Conservation (phyloP, 2,888 invertebrate species). For the Heliconius sara region DNA sequence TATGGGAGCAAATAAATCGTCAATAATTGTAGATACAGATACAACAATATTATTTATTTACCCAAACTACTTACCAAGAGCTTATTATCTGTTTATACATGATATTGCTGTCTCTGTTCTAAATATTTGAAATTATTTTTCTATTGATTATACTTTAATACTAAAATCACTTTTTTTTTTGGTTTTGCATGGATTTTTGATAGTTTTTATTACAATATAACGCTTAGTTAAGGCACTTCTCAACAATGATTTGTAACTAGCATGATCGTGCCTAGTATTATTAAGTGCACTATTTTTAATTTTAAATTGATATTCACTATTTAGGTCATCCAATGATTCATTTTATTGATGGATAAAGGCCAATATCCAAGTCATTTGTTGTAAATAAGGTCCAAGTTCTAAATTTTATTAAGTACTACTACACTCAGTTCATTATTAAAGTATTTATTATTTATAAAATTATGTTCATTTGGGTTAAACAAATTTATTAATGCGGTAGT, state of each 20-base stretch:
- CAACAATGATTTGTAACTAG: conserved; percentile 37
- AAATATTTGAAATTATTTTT: neutral
- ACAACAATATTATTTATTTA: neutral
- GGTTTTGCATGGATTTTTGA: conserved; percentile 33
- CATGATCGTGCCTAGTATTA: conserved; percentile 48
- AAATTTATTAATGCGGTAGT: neutral
- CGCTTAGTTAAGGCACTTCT: conserved; percentile 2
- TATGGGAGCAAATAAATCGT: conserved; percentile 13
- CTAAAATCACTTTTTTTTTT: conserved; percentile 3
- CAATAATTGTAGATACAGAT: conserved; percentile 14
- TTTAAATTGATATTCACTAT: conserved; percentile 57
- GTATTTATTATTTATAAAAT: neutral
- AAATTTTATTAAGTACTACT: conserved; percentile 1
- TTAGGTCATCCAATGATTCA: conserved; percentile 59
- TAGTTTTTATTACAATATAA: neutral
- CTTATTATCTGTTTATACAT: neutral
- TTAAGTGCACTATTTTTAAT: conserved; percentile 51
- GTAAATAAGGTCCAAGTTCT: conserved; percentile 6
- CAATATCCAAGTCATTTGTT: conserved; percentile 29
- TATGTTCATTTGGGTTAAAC: neutral
- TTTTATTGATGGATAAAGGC: conserved; percentile 34
- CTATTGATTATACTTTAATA: neutral
- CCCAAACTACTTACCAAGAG: neutral
- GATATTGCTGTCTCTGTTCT: conserved; percentile 4
- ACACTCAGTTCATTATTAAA: neutral